Evolutionary conservation across 2,888 invertebrate genomes (phyloP), one percentile per base, ranked within the genome.

Genomic region (Drosophila borealis): DNA sequence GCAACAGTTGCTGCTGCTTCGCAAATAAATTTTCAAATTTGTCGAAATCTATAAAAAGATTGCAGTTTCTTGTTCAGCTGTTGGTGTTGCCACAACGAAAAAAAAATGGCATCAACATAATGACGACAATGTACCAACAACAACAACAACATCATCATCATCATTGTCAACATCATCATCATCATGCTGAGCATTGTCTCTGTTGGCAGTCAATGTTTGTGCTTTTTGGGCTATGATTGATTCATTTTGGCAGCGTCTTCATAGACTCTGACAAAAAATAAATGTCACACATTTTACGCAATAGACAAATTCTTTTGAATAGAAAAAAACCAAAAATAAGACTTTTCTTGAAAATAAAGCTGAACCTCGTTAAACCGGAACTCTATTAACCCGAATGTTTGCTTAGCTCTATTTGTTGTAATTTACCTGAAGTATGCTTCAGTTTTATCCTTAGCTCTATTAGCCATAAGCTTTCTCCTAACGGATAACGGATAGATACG

Each of bases 11-110:
- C 79, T 74, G 80, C 74, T 81, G 80, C 71, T 81, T 82, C 70
- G 82, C 79, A 86, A 81, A 79, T 75, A 79, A 80, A 74, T 81
- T 79, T 83, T 78, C 70, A 79, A 81, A 80, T 80, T 85, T 86
- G 88, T 80, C 74, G 89, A 89, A 88, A 87, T 88, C 89, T 89
- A 89, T 80, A 89, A 89, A 89, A 89, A 89, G 88, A 89, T 88
- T 87, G 74, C 77, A 87, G 73, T 85, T 81, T 77, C 72, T 77
- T 68, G 69, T 87, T 81, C 81, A 84, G 83, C 83, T 86, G 84
- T 83, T 82, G 78, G 66, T 73, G 48, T 50, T 48, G 45, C 66
- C 29, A 29, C 29, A 29, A 8, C 29, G 29, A 29, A 8, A 21
- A 21, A 25, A 75, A 62, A 80, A 80, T 80, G 83, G 79, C 86